phyloP scores from a whole-genome alignment of 2,113 vertebrate species.

The Hydrolagus affinis region DNA sequence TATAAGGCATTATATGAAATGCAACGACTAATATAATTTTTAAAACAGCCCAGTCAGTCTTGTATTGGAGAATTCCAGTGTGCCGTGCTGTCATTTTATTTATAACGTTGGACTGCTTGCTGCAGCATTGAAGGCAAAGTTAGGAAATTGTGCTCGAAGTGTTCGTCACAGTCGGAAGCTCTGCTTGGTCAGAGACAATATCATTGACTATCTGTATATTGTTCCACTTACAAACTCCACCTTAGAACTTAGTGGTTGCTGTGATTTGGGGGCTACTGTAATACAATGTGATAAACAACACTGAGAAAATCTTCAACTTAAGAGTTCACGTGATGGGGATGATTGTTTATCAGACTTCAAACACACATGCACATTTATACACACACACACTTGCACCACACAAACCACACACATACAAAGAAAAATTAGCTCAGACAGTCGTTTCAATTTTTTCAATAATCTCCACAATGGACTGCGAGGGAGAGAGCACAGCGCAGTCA shows the following conservation, averaged over 20 bases:
- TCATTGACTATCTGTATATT: not conserved
- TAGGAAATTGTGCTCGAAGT: slow-evolving; percentile 7
- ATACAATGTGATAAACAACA: not conserved
- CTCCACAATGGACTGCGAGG: slow-evolving; percentile 85
- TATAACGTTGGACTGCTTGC: not conserved
- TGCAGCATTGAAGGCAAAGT: not conserved
- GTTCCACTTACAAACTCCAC: not conserved
- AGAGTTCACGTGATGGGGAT: not conserved
- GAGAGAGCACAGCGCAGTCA: slow-evolving; percentile 77
- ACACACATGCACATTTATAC: no score
- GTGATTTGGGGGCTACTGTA: not conserved
- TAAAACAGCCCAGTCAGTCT: not conserved
- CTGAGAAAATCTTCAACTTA: not conserved
- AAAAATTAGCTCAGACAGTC: slow-evolving; percentile 66
- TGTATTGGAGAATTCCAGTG: not conserved
- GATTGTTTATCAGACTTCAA: not conserved
- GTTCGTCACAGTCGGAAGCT: not conserved
- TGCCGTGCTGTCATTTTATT: not conserved
- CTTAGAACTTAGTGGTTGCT: not conserved
- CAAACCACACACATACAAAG: no score
- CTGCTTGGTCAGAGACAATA: not conserved
- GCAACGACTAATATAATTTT: no score
- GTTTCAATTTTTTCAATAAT: slow-evolving; percentile 98
- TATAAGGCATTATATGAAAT: no score
- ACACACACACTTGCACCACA: no score